These are phyloP conservation scores for Chloropsis cyanopogon DNA, from an alignment of 2,113 vertebrate species.

Conservation along the genomic window DNA sequence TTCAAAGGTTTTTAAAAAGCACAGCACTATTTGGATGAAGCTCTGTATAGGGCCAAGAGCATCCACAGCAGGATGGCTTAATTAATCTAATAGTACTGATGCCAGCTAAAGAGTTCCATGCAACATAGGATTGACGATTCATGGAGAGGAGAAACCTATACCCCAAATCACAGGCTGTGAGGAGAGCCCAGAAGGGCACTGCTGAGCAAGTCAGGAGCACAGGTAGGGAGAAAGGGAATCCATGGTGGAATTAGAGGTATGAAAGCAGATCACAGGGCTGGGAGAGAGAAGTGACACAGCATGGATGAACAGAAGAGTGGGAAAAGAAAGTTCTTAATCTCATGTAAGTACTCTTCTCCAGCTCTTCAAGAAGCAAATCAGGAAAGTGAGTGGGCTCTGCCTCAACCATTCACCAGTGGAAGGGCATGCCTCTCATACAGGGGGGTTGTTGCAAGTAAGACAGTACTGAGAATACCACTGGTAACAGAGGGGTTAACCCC, in stretches of 20 bases:
- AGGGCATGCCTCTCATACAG: background rate
- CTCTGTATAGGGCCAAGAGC: background rate
- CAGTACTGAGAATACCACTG: background rate
- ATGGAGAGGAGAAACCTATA: background rate
- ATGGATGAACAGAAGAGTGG: background rate
- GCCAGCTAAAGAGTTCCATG: background rate
- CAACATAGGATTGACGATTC: background rate
- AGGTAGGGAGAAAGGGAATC: background rate
- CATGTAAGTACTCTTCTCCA: background rate
- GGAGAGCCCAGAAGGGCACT: background rate
- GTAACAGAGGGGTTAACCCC: constrained; percentile 55
- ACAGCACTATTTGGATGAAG: background rate
- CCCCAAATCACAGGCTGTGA: background rate
- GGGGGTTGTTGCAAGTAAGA: background rate
- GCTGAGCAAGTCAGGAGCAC: background rate
- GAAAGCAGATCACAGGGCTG: background rate
- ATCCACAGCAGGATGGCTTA: background rate
- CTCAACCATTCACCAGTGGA: background rate
- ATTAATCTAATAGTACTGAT: background rate
- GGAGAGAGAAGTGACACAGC: background rate
- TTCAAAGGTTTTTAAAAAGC: background rate
- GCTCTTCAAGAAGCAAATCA: background rate
- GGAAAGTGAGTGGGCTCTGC: background rate
- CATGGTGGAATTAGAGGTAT: background rate
- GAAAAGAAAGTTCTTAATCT: background rate